Base-by-base conservation (phyloP, 2,797 vertebrate species). In the Xenentodon cancila region DNA sequence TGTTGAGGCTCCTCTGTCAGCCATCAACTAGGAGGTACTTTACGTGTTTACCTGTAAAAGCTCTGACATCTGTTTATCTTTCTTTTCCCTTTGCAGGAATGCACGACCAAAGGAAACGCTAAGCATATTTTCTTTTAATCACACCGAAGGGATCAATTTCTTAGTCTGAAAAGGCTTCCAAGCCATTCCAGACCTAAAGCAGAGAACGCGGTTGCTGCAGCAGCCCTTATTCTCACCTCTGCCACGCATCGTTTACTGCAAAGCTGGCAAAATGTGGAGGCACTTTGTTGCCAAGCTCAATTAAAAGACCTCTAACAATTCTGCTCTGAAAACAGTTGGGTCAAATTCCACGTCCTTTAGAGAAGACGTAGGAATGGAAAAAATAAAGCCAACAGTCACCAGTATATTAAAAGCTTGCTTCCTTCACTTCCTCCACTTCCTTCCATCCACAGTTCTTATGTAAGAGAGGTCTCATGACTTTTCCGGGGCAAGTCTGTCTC, bases 381-480 rank as follows among this genome's bases (percentile, higher is more conserved):
- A 64, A 72, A 73, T 80, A 53, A 81, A 80, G 54, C 42, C 56
- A 82, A 68, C 55, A 64, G 54, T 57, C 67, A 52, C 40, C 58
- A 73, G 68, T 59, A 51, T 79, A 75, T 87, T 74, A 82, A 85
- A 85, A 66, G 60, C 79, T 67, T n/a, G 50, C 78, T 78, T 79
- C 71, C 61, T 64, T 44, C 63, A 50, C 76, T 85, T 79, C 71
- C 61, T 64, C 42, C 63, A 50, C 76, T 85, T 79, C 40, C 72
- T 84, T 80, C 45, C 53, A 63, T 80, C 45, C 53, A 63, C 56
- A 5, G 44, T 46, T 75, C 72, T 91, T 89, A 77, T 56, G 68
- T 80, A 91, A 91, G 71, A 68, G 64, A 70, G 46, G 73, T 86
- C 86, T 81, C 71, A 53, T 89, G 87, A 87, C 80, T 88, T 86